Conservation (phyloP, 2,113 vertebrate species). For the Gymnorhina tibicen region DNA sequence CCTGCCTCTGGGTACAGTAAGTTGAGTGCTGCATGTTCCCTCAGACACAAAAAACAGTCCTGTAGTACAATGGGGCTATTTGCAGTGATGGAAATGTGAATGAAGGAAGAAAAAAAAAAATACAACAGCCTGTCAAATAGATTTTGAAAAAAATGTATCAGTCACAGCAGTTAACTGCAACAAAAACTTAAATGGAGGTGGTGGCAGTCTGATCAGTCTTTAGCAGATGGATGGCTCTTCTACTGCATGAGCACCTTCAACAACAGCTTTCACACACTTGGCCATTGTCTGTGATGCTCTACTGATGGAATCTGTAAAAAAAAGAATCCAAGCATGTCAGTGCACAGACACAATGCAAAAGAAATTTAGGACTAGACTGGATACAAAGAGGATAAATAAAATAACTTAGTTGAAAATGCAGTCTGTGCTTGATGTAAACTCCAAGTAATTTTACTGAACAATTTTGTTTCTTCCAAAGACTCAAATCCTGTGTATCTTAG, state of each 20-base stretch:
- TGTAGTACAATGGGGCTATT: constrained; percentile 22
- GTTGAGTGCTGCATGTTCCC: constrained; percentile 12
- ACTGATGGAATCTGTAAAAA: constrained; percentile 88
- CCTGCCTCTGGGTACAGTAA: background rate
- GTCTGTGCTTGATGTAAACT: background rate
- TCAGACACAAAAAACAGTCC: constrained; percentile 42
- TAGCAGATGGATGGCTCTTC: constrained; percentile 92
- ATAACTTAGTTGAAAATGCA: background rate
- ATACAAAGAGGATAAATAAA: background rate
- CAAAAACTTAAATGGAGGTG: background rate
- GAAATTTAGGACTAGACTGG: background rate
- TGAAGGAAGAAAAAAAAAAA: background rate
- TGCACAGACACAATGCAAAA: background rate
- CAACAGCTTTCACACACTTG: constrained; percentile 95
- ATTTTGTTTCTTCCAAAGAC: background rate
- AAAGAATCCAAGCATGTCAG: background rate
- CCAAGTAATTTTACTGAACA: background rate
- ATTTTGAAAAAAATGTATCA: background rate
- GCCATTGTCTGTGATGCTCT: constrained; percentile 98
- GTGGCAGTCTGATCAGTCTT: background rate
- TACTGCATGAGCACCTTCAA: constrained; percentile 90
- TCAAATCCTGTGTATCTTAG: background rate
- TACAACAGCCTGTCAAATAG: background rate
- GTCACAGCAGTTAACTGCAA: constrained; percentile 3
- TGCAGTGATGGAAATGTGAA: constrained; percentile 23